Evolutionary conservation across 2,113 vertebrate genomes (phyloP), one percentile per base, ranked within the genome.

Genomic region (Pungitius pungitius): DNA sequence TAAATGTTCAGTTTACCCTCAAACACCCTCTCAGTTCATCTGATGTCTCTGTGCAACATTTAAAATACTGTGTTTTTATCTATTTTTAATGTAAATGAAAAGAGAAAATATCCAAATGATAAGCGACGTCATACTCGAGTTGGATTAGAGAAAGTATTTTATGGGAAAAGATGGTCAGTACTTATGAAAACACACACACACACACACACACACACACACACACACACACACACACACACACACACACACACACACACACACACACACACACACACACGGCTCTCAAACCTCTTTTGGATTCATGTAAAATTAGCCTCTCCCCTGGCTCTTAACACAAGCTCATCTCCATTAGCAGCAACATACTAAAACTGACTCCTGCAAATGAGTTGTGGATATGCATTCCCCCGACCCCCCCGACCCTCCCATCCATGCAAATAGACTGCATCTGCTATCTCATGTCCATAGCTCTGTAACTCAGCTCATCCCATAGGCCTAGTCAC

Each of bases 401-500:
- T 87, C 84, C 88, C 87, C 67, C 6, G 27, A 78, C 85, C 49
- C 83, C 35, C 74, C 56, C 83, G 61, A 69, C 76, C 77, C 75
- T 82, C 79, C 80, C 73, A 40, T 88, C 87, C 82, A 89, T 85
- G 84, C 90, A 88, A 88, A 90, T 77, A 86, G 54, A 74, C 80
- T 73, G 80, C 82, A 70, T 72, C 45, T 59, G 52, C 81, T 72
- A 80, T 75, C 85, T 83, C 73, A 73, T 43, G 51, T 81, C 85
- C 86, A 85, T 87, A 78, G 71, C 80, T 83, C 79, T 45, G 68
- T 54, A 86, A 77, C 73, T 86, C 86, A 82, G 88, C 80, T 83
- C 88, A 80, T 93, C 93, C 92, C 92, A 85, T 42, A 90, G 90
- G 92, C 89, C 87, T 81, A 85, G 87, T 90, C 92, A 91, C 91